Conservation (phyloP, 1,140 invertebrate genomes). For the Scaptodrosophila lebanonensis region DNA sequence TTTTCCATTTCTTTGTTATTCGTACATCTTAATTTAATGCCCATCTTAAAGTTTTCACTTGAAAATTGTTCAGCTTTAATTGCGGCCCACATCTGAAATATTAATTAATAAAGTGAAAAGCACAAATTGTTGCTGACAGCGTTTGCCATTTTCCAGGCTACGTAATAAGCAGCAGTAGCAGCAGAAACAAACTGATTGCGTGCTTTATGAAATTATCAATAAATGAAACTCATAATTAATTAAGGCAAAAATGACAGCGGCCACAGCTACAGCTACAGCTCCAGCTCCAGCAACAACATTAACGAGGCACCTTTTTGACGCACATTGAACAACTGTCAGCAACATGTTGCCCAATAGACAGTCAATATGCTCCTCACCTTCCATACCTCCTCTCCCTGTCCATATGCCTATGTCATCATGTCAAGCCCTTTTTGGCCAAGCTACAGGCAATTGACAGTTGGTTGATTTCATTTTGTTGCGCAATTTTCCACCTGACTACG, state of each 20-base stretch:
- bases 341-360: conserved; percentile 63
- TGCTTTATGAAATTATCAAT: conserved; percentile 54
- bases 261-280: conserved; percentile 15
- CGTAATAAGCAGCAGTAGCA: conserved; percentile 7
- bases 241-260: conserved; percentile 57
- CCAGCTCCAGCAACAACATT: conserved; percentile 6
- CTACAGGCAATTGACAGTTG: conserved; percentile 53
- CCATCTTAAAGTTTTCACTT: neutral
- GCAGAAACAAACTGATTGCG: conserved; percentile 38
- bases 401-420: conserved; percentile 5
- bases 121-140: conserved; percentile 50
- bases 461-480: conserved; percentile 45
- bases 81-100: conserved; percentile 17
- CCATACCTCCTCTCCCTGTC: neutral
- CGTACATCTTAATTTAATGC: too few relatives aligned
- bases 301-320: conserved; percentile 41
- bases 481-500: conserved; percentile 57
- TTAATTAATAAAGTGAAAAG: conserved; percentile 52
- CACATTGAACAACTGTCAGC: conserved; percentile 68
- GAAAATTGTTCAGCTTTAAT: conserved; percentile 28
- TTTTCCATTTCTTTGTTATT: too few relatives aligned
- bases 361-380: conserved; percentile 3
- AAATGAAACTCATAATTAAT: conserved; percentile 64
- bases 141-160: conserved; percentile 31
- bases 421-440: neutral